Percentiles rank a stretch among this genome's conserved stretches.
These are phyloP conservation scores for Odobenus rosmarus DNA, from an alignment of 2,113 vertebrate species.

Conservation along the genomic window DNA sequence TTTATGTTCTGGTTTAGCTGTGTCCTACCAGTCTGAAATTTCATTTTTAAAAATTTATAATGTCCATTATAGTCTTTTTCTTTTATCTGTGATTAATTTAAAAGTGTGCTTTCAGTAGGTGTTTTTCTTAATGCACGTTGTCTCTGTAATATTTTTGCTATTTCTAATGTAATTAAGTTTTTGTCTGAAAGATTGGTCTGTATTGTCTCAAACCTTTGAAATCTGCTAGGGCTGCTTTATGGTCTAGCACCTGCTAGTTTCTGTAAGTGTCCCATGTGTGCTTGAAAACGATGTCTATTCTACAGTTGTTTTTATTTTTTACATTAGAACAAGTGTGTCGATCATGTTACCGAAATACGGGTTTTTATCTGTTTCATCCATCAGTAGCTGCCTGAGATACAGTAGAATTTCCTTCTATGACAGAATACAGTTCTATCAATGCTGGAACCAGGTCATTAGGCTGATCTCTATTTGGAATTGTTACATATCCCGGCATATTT, in stretches of 20 bases:
- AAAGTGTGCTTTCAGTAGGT: not conserved
- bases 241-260: not conserved
- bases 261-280: not conserved
- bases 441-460: not conserved
- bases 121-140: not conserved
- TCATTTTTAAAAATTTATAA: not conserved
- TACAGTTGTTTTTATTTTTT: not conserved
- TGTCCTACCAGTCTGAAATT: not conserved
- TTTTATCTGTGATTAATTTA: not conserved
- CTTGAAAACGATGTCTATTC: not conserved
- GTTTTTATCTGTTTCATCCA: not conserved
- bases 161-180: conserved; percentile 2
- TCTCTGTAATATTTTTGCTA: not conserved
- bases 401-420: not conserved
- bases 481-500: not conserved
- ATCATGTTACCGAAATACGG: not conserved
- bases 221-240: not conserved
- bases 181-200: not conserved
- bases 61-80: not conserved
- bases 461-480: not conserved
- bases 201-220: not conserved
- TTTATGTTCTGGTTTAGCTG: not conserved
- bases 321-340: not conserved
- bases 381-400: not conserved
- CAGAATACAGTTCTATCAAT: too few relatives aligned